Evolutionary conservation across 1,140 invertebrate species (phyloP), one percentile per base, ranked within the genome.

Genomic region (Ceratina australensis): DNA sequence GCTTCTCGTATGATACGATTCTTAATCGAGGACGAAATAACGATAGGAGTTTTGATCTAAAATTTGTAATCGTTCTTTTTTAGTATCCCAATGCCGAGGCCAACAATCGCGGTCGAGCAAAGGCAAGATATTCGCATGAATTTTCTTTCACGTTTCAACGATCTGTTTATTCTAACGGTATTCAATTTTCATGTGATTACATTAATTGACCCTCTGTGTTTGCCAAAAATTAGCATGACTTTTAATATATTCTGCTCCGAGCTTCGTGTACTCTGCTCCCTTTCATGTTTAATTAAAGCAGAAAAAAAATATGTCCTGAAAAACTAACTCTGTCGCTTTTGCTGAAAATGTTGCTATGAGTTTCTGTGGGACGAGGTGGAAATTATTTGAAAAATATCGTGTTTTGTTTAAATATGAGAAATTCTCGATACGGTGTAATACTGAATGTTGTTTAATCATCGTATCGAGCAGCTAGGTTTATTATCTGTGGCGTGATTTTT

Each of bases 91-190:
- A 54, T 56, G 24, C 28, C 33, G 22, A 4, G 52, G 52, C 60
- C 69, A 67, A 47, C 26, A 65, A 47, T 66, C 56, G 15, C 26
- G 66, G 59, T 67, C 49, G 18, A 72, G 54, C 33, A 79, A 63
- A 81, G 76, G 79, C 79, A 81, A 81, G 79, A 74, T n/a, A 15
- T 49, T 49, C 42, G 42, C 20, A 65, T 24, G 13, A 28, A 15
- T 64, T 15, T 22, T 2, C 3, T 16, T 64, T 47, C 22, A 13
- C n/a, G n/a, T n/a, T n/a, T n/a, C 56, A 61, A 59, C 15, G 16
- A 54, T 28, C 54, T 28, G 15, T 28, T 13, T 52, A 42, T 8
- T 10, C 5, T 10, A 42, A 5, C 33, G 33, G 10, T 42, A 1
- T 10, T 42, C 33, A 10, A 42, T 60, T 52, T 8, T 12, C 22